These are phyloP conservation scores for Laupala kohalensis DNA, from an alignment of 1,140 invertebrate genomes.

Conservation along the genomic window DNA sequence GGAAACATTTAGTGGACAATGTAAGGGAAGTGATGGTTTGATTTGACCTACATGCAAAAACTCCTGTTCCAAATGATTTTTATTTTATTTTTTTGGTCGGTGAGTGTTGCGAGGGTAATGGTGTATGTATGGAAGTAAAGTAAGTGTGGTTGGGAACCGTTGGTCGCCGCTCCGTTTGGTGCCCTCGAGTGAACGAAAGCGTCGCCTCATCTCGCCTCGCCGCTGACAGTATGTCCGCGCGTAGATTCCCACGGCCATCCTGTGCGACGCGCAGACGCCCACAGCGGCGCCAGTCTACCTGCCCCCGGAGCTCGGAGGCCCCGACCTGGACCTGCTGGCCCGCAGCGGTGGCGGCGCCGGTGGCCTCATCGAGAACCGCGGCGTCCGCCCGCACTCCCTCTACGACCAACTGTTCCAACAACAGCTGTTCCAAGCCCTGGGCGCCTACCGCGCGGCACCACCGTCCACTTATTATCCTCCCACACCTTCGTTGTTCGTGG, in stretches of 20 bases:
- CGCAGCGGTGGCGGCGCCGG: slow-evolving; percentile 7
- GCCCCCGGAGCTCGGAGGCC: slow-evolving; percentile 23
- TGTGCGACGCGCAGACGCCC: slow-evolving; percentile 23
- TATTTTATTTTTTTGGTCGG: no score
- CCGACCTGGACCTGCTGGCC: slow-evolving; percentile 18
- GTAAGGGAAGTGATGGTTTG: no score
- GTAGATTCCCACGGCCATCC: slow-evolving; percentile 7
- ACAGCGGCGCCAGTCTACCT: slow-evolving; percentile 20
- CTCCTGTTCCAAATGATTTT: no score
- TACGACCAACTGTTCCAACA: slow-evolving; percentile 34
- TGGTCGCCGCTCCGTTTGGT: background rate
- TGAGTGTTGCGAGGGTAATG: no score
- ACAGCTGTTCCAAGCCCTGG: slow-evolving; percentile 40
- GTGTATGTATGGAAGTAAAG: no score
- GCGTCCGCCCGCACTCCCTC: slow-evolving; percentile 23
- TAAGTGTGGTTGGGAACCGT: background rate
- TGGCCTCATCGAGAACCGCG: slow-evolving; percentile 16
- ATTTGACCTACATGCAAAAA: no score
- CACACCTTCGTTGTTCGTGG: slow-evolving; percentile 6
- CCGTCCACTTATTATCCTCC: slow-evolving; percentile 19
- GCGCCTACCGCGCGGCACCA: slow-evolving; percentile 25
- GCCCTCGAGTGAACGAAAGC: no score
- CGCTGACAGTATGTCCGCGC: background rate
- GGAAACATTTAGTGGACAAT: no score
- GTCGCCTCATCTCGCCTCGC: no score